Conservation (phyloP, 2,797 vertebrate species). For the Pterois miles region DNA sequence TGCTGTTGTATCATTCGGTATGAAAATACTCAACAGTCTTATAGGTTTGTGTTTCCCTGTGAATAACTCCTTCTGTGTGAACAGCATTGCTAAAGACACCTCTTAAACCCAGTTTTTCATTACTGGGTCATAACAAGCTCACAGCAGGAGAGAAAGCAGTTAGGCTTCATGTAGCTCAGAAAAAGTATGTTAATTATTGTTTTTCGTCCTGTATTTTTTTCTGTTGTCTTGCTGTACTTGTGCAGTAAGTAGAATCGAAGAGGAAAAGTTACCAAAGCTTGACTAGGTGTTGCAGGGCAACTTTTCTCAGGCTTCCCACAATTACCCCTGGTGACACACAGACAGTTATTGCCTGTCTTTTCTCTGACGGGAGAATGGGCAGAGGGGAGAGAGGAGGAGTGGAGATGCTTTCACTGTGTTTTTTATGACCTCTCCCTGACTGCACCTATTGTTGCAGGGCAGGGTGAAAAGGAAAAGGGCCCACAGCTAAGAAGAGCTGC, state of each 20-base stretch:
- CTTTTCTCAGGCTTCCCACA: conserved; percentile 75
- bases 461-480: conserved; percentile 78
- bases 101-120: conserved; percentile 25
- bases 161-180: background rate
- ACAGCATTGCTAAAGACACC: background rate
- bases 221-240: conserved; percentile 10
- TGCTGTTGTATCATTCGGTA: background rate
- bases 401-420: conserved; percentile 83
- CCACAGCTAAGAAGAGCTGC: conserved; percentile 77
- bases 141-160: background rate
- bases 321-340: conserved; percentile 78
- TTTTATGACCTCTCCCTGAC: conserved; percentile 84
- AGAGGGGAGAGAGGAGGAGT: conserved; percentile 81
- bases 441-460: conserved; percentile 80
- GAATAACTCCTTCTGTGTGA: background rate
- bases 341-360: conserved; percentile 82
- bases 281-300: conserved; percentile 71
- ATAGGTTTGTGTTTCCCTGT: background rate
- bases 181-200: background rate
- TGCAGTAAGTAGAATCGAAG: conserved; percentile 22
- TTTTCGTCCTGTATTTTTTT: conserved; percentile 15
- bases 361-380: conserved; percentile 78
- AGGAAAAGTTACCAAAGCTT: conserved; percentile 54
- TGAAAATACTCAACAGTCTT: background rate
- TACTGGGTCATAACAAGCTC: background rate